These are phyloP conservation scores for Bombus confusus DNA, from an alignment of 1,140 invertebrate genomes.

Conservation along the genomic window DNA sequence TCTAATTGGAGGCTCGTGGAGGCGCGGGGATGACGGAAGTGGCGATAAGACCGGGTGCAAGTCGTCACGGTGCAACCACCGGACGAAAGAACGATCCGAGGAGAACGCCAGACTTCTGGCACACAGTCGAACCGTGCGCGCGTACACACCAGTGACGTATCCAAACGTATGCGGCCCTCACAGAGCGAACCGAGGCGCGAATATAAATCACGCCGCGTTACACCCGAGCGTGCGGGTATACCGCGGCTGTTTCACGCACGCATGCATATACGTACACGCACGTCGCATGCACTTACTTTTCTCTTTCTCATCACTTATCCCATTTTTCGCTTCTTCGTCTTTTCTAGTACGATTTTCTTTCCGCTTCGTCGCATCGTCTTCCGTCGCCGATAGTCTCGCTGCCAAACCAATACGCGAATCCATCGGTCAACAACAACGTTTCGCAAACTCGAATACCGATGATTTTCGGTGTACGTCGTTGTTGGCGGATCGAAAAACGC, in stretches of 20 bases:
- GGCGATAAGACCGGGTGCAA: slow-evolving; percentile 65
- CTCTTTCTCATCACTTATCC: background rate
- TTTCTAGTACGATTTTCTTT: background rate
- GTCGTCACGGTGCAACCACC: slow-evolving; percentile 59
- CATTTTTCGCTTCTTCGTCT: background rate
- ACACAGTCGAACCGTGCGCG: slow-evolving; percentile 55
- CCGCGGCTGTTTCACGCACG: slow-evolving; percentile 52
- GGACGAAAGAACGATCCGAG: slow-evolving; percentile 54
- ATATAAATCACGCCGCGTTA: slow-evolving; percentile 77
- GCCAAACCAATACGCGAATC: no score
- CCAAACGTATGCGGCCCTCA: slow-evolving; percentile 73
- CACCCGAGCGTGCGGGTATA: slow-evolving; percentile 57
- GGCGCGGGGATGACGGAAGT: slow-evolving; percentile 69
- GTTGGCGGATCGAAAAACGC: background rate
- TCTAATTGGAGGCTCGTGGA: slow-evolving; percentile 67
- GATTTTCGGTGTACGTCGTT: background rate
- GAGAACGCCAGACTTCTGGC: slow-evolving; percentile 58
- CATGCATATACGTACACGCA: slow-evolving; percentile 52
- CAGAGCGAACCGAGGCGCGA: slow-evolving; percentile 72
- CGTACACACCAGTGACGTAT: slow-evolving; percentile 71
- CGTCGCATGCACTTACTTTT: background rate
- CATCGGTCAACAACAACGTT: background rate
- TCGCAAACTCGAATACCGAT: background rate
- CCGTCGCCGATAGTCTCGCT: background rate
- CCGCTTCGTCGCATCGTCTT: background rate